Evolutionary conservation across 2,113 vertebrate genomes (phyloP), one percentile per base, ranked within the genome.

Genomic region (Aphyosemion australe): DNA sequence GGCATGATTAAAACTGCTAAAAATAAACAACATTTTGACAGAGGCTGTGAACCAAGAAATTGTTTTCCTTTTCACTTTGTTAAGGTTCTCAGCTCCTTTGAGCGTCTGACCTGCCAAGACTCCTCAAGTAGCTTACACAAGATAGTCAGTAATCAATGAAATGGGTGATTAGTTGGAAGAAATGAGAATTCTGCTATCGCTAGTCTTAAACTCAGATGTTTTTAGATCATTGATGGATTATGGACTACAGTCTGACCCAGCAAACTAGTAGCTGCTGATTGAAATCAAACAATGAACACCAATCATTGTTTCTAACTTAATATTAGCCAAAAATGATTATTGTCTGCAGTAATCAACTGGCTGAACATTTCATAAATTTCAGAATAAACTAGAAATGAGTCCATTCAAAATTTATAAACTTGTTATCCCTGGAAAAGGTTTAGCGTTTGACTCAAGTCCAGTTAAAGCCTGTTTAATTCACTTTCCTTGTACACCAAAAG

Each of bases 21-120:
- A 79, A 82, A 66, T 68, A 69, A 37, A 70, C 61, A 72, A 43
- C 43, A 14, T 16, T 3, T 49, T 59, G 71, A 72, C 66, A 9
- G 57, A 61, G 43, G 71, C 72, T 20, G 60, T 66, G 45, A n/a
- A 87, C 53, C 64, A 68, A 80, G 69, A 88, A 86, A 86, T 84
- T 76, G 69, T 61, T 68, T 77, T 80, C 42, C 61, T 60, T 79
- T 81, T 67, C 54, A 50, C 49, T 42, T 15, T 43, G 8, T 1
- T 37, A 20, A 8, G 1, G 39, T 42, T 69, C 18, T 41, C 41
- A 21, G 2, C 9, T 50, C 10, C 46, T 15, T 69, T 14, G 1
- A 65, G 61, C 48, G 61, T 61, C 56, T 61, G 47, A 54, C 58
- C 66, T 15, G 8, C 48, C 48, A 50, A 12, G 12, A 20, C 56